Base-by-base conservation (phyloP, 1,140 invertebrate species). In the Telenomus remus region DNA sequence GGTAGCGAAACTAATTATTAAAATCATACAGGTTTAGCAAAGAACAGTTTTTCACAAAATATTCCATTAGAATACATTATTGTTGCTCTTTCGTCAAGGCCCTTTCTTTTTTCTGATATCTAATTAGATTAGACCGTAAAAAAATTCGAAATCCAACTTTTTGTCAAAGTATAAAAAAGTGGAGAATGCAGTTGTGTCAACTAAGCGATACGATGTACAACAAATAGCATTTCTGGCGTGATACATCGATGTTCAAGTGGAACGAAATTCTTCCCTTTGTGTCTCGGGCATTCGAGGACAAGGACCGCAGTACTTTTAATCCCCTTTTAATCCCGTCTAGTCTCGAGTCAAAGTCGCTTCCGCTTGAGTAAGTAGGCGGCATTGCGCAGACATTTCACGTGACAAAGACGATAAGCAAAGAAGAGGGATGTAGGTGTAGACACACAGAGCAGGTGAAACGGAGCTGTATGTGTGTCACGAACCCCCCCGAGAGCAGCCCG, bases 301-400 rank as follows among this genome's bases (percentile, higher is more conserved):
- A 79, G 65, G 75, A 59, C 61, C 42, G 49, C 51, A 49, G 54
- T 61, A 74, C 77, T 76, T 78, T 77, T 81, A 78, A 79, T 81
- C 80, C 76, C 43, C 72, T 78, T 79, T 82, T 81, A 82, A 82
- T 82, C 56, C 76, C 55, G 56, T 61, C 50, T 69, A 74, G 65
- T 69, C 75, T 43, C 34, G 43, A 51, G 72, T 65, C 51, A 75
- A 81, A 80, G 74, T 80, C 72, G 42, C 71, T 78, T 74, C 66
- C 57, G 61, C 65, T 74, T 13, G 65, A 68, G 59, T 56, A 71
- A 73, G 69, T 70, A 65, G 66, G 60, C 66, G 57, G 66, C 57
- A 57, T 70, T 51, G 71, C 59, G 15, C 60, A 59, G 69, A 76
- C 61, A 76, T 72, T 71, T 71, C 56, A 72, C 54, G 64, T 72